phyloP scores from a whole-genome alignment of 2,113 vertebrate species.

The Henicopernis longicauda region DNA sequence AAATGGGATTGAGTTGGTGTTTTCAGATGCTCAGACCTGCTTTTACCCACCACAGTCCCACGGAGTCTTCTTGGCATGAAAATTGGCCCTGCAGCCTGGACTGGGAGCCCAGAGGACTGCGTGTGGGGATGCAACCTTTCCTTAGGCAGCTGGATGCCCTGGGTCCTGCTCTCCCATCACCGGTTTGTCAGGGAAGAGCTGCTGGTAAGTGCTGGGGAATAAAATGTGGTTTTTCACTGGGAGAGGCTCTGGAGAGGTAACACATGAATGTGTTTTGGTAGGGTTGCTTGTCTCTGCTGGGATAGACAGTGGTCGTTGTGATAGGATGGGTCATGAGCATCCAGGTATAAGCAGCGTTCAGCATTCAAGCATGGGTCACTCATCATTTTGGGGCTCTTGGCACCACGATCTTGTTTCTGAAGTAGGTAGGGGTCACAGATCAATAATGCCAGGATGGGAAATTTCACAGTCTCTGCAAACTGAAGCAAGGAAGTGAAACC shows the following conservation, averaged over 20 bases:
- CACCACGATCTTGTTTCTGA: background rate
- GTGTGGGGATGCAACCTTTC: background rate
- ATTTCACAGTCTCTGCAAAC: background rate
- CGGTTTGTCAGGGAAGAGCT: background rate
- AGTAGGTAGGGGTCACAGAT: background rate
- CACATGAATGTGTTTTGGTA: background rate
- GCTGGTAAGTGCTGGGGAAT: background rate
- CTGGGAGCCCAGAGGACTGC: background rate
- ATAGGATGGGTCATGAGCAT: background rate
- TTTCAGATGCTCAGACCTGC: background rate
- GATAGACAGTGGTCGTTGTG: accelerated
- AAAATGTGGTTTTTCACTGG: background rate
- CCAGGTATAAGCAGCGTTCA: background rate
- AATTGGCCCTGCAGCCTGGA: background rate
- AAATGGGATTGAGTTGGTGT: background rate
- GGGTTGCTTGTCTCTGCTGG: background rate
- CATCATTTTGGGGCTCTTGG: background rate
- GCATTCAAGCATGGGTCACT: background rate
- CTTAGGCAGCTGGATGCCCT: background rate
- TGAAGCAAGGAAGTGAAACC: background rate
- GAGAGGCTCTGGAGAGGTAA: background rate
- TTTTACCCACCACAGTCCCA: background rate
- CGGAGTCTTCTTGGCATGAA: background rate
- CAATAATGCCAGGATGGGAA: background rate
- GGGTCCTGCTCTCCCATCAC: background rate